Base-by-base conservation (phyloP, 2,797 vertebrate species). In the Mormyrus proboscirostris region DNA sequence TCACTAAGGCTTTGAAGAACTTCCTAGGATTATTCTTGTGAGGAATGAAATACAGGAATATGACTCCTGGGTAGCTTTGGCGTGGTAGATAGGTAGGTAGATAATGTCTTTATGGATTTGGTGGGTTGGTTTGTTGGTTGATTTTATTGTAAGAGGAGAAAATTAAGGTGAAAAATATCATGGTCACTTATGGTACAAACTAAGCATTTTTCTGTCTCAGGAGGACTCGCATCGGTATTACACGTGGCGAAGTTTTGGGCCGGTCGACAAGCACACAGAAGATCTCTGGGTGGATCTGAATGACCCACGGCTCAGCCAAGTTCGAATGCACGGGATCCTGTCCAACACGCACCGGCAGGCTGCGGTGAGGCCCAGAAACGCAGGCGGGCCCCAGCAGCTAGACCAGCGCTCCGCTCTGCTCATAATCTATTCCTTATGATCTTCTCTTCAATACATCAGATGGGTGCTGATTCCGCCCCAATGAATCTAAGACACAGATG, bases 331-430 rank as follows among this genome's bases (percentile, higher is more conserved):
- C 0, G 95, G 96, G n/a, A 97, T 98, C 91, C 95, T 98, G 47
- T 98, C 97, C 91, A 98, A 96, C 90, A 95, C 96, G 1, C 97
- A 98, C 94, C 95, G 96, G 2, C 97, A 98, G 92, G 98, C 98
- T 88, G 97, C 96, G 92, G 98, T 98, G 94, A 97, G 97, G 94
- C 7, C 50, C 8, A 84, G 84, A 85, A 16, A 86, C 65, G 51
- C 47, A 14, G 19, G 44, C 84, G 8, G 84, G 86, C 51, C 25
- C 69, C 59, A 53, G 44, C 88, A 55, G 59, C 19, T 10, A 25
- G 25, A 29, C n/a, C 6, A 65, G 16, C 6, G 49, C n/a, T 7
- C 82, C 22, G 1, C 82, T 85, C 22, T 25, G 76, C 76, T 82
- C 41, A n/a, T 44, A 33, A 85, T 85, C 41, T 16, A 50, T 49